Evolutionary conservation across 2,888 invertebrate genomes (phyloP), one percentile per base, ranked within the genome.

Genomic region (Camptogramma bilineatum): DNA sequence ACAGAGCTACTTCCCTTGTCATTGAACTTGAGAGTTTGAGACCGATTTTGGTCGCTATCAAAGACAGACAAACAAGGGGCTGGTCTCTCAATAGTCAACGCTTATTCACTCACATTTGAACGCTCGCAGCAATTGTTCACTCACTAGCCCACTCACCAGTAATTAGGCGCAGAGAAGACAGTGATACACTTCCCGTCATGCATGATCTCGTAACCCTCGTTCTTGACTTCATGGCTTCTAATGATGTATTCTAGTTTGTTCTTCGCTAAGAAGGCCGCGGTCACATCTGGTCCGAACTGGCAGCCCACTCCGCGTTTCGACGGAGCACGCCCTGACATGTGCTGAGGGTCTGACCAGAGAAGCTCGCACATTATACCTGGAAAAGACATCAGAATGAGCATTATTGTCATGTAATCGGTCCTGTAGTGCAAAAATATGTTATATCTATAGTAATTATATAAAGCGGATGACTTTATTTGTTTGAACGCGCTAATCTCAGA

Each of bases 161-260:
- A 99, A 89, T 99, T 99, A 72, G 99, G 99, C 75, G 99, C 99
- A 0, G 99, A 99, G 94, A 99, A 99, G 52, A 99, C 99, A 10
- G 99, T 99, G 83, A 99, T 98, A 86, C 99, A 99, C 84, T 97
- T 97, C 42, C 98, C 98, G 81, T 97, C 96, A 84, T 99, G 99
- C 28, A 97, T 97, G 50, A 98, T 93, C 90, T 99, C 99, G 83
- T 99, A 99, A 0, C 99, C 99, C 62, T 97, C 97, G 76, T 97
- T 96, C 91, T 99, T 99, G 54, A 99, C 99, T 87, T 99, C 99
- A 86, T 99, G 99, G 88, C 98, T 98, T 64, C 99, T 94, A 63
- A 99, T 97, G 74, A 99, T 93, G 87, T 99, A 99, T 78, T 98
- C 97, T 59, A 99, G 94, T 24, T 96, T 95, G 90, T 99, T 99